Conservation (phyloP, 2,797 vertebrate species). For the Chromis chromis region DNA sequence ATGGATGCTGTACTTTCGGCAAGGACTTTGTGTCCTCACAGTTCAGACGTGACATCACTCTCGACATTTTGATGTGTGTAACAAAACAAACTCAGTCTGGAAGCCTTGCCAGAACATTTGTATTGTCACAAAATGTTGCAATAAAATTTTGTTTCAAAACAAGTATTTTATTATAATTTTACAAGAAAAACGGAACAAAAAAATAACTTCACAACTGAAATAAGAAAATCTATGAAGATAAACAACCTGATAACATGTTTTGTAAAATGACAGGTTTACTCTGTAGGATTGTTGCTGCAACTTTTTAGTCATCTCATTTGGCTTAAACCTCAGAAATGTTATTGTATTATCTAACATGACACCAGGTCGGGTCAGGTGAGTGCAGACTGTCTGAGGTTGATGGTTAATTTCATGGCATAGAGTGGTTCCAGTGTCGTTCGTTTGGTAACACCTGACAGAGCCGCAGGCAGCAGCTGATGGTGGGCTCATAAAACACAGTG, state of each 20-base stretch:
- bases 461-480: slow-evolving; percentile 88
- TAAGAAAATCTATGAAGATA: neutral
- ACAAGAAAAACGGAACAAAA: too few relatives aligned
- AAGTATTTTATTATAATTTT: neutral
- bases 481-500: slow-evolving; percentile 89
- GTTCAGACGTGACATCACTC: neutral
- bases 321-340: neutral
- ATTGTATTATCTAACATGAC: neutral
- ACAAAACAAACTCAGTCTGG: too few relatives aligned
- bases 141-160: neutral
- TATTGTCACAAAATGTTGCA: too few relatives aligned
- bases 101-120: too few relatives aligned
- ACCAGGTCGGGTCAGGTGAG: neutral
- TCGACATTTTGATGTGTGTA: neutral
- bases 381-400: too few relatives aligned
- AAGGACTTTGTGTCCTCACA: neutral
- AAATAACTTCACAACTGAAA: neutral
- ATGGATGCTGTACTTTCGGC: too few relatives aligned
- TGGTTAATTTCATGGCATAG: slow-evolving; percentile 60
- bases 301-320: neutral
- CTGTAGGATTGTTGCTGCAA: neutral
- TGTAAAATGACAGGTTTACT: neutral
- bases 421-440: slow-evolving; percentile 91
- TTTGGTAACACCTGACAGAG: slow-evolving; percentile 89
- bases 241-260: neutral